Base-by-base conservation (phyloP, 2,797 vertebrate species). In the Alectoris magna region DNA sequence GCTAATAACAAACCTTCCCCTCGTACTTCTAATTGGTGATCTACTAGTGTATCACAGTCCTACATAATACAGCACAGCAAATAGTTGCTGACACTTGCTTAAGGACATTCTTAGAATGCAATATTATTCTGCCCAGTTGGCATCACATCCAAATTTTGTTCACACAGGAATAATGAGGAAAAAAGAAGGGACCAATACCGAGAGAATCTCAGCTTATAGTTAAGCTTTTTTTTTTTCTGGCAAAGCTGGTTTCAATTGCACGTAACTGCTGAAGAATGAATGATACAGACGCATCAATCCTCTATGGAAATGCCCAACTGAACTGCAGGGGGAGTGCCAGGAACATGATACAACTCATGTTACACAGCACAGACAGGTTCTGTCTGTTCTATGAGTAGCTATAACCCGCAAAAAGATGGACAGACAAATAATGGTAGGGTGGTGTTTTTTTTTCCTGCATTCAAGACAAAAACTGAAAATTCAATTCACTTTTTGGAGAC, bases 81-180 rank as follows among this genome's bases (percentile, higher is more conserved):
- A 70, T 22, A 53, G 34, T 13, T 0, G 0, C 46, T 62, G 67
- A 62, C 58, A 62, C 11, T 3, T 5, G 12, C 34, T 73, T 69
- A 58, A 74, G 63, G 51, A 67, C 21, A 24, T 46, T 41, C 62
- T 62, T n/a, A 41, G 44, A 46, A 66, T 31, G n/a, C 18, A 10
- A 4, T 22, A 46, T 14, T 22, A 39, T 49, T 55, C 36, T 31
- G 44, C 39, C 39, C 23, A 31, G 11, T 36, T 77, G 38, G 36
- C 10, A 56, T 3, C 19, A 2, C 11, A 26, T 56, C 23, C 51
- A n/a, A 73, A 31, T 24, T 41, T 1, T 22, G 9, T 24, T n/a
- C 39, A 24, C 1, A 96, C 85, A 94, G 94, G 95, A 96, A 97
- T 62, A 55, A 96, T 93, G 95, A 70, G 70, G 77, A 96, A 90